Percentiles rank a stretch among this genome's conserved stretches.
phyloP scores from a whole-genome alignment of 2,888 invertebrate genomes.

The Caradrina kadenii region DNA sequence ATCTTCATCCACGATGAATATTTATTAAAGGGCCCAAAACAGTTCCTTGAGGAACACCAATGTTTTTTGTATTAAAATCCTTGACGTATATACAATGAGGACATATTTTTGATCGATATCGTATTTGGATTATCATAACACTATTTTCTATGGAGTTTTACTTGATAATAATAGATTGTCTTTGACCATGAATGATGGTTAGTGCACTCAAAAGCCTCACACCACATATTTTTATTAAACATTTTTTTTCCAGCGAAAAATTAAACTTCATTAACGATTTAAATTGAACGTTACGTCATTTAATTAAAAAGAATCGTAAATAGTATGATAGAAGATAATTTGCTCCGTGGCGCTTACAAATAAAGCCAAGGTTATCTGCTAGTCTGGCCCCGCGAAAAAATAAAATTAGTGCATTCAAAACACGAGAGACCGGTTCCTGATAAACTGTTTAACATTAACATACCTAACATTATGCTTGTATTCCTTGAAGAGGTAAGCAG shows the following conservation, averaged over 20 bases:
- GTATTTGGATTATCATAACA: background rate
- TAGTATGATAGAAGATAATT: slow-evolving; percentile 61
- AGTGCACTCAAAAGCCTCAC: slow-evolving; percentile 6
- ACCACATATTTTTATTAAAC: background rate
- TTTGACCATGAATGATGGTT: slow-evolving; percentile 1
- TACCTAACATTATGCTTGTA: slow-evolving; percentile 1
- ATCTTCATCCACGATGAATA: background rate
- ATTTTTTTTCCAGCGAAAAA: slow-evolving; percentile 19
- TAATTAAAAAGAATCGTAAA: slow-evolving; percentile 58
- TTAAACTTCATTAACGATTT: slow-evolving; percentile 42
- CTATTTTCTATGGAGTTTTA: background rate
- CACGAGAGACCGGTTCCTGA: slow-evolving; percentile 69
- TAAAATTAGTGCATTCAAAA: slow-evolving; percentile 70
- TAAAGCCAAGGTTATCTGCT: slow-evolving; percentile 72
- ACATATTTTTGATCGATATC: background rate
- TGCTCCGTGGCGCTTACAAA: slow-evolving; percentile 49
- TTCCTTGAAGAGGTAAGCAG: background rate
- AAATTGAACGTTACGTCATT: slow-evolving; percentile 54
- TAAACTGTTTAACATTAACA: slow-evolving; percentile 13
- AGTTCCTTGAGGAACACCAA: slow-evolving; percentile 10
- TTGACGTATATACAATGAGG: background rate
- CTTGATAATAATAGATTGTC: no score
- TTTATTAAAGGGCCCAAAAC: background rate
- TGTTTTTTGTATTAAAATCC: background rate
- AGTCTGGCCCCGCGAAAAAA: slow-evolving; percentile 65